These are phyloP conservation scores for Squalus acanthias DNA, from an alignment of 2,797 vertebrate species.

Conservation along the genomic window DNA sequence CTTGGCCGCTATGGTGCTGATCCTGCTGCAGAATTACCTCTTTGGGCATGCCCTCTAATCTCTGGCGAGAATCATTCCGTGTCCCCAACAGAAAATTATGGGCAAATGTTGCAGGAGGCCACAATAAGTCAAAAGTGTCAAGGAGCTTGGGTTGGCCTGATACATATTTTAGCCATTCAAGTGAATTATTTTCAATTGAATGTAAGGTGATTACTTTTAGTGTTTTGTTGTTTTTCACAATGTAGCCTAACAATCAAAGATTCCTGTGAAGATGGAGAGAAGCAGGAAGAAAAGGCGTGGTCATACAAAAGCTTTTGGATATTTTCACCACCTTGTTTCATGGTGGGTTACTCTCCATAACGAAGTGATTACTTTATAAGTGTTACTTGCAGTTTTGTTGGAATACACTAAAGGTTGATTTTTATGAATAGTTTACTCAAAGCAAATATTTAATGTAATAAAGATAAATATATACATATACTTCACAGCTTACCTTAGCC, in stretches of 20 bases:
- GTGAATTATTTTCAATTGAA: no score
- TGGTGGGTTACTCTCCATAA: not conserved
- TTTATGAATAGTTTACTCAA: not conserved
- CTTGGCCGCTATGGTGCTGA: no score
- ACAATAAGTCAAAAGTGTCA: no score
- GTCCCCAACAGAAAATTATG: no score
- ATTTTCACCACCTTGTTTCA: not conserved
- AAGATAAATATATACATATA: not conserved
- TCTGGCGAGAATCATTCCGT: no score
- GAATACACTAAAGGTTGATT: not conserved
- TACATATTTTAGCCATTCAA: no score
- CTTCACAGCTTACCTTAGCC: conserved; percentile 64
- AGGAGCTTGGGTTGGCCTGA: no score
- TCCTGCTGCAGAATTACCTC: no score
- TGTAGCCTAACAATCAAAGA: not conserved
- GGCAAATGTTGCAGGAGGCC: no score
- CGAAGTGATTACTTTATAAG: not conserved
- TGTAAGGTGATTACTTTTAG: not conserved
- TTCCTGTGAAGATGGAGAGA: not conserved
- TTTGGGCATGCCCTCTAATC: no score
- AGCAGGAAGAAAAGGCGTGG: not conserved
- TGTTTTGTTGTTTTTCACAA: not conserved
- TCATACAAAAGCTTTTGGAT: not conserved
- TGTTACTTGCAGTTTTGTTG: not conserved
- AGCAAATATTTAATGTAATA: not conserved